phyloP scores from a whole-genome alignment of 2,797 vertebrate species.

The Glyptemys insculpta region DNA sequence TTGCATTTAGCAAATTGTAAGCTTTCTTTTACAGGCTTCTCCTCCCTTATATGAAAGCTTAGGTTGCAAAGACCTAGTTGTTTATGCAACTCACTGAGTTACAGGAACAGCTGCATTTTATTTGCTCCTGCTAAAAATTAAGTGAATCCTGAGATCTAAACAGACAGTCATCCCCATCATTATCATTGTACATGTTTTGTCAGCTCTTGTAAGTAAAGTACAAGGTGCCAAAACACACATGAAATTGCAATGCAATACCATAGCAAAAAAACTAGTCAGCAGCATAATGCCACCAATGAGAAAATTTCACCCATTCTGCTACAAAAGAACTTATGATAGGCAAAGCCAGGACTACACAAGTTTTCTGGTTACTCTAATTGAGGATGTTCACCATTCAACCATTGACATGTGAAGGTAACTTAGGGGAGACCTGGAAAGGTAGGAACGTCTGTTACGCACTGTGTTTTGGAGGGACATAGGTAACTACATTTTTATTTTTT shows the following conservation, averaged over 20 bases:
- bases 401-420: not conserved
- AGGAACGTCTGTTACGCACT: fast-evolving
- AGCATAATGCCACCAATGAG: not conserved
- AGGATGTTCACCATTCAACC: not conserved
- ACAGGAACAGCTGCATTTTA: not conserved
- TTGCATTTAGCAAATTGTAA: not conserved
- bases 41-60: not conserved
- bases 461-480: not conserved
- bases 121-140: not conserved
- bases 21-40: not conserved
- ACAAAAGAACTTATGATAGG: not conserved
- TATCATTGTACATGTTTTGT: not conserved
- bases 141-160: not conserved
- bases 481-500: not conserved
- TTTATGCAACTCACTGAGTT: not conserved
- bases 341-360: not conserved
- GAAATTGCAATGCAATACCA: fast-evolving
- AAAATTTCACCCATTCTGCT: not conserved
- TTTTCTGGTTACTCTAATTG: not conserved
- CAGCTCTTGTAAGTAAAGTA: not conserved
- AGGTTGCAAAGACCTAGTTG: not conserved
- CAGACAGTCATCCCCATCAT: not conserved
- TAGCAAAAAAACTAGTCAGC: not conserved
- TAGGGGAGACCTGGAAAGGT: not conserved
- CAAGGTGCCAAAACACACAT: fast-evolving